These are phyloP conservation scores for Montipora foliosa DNA, from an alignment of 64 coral and sea anemone genomes.

Conservation along the genomic window DNA sequence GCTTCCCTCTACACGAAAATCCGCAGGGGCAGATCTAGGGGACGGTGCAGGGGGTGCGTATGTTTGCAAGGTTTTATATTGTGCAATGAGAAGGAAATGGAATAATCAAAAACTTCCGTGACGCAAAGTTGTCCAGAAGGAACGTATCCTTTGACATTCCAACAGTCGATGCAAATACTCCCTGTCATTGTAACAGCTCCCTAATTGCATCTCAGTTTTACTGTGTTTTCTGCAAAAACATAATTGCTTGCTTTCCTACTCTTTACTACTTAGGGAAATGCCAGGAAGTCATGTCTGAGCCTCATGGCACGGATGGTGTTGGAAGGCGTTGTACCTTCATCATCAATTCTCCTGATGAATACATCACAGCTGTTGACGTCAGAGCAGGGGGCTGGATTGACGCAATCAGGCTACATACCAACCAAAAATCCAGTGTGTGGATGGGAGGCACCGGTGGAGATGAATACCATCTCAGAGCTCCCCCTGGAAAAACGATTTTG, in stretches of 20 bases:
- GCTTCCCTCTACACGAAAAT: no score
- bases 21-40: no score
- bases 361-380: constrained; percentile 78
- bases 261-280: not conserved
- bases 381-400: constrained; percentile 91
- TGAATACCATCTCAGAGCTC: constrained; percentile 63
- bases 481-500: constrained; percentile 54
- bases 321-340: constrained; percentile 67
- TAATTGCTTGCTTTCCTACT: not conserved
- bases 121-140: no score
- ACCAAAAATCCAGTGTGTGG: constrained; percentile 85
- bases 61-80: no score
- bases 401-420: constrained; percentile 88
- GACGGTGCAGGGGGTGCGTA: no score
- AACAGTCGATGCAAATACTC: no score
- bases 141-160: no score
- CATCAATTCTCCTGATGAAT: constrained; percentile 72
- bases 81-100: no score
- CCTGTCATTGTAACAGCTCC: no score
- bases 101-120: no score
- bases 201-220: no score
- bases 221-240: not conserved
- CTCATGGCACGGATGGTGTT: constrained; percentile 38
- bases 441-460: constrained; percentile 89
- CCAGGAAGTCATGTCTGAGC: constrained; percentile 63